Evolutionary conservation across 2,113 vertebrate species (phyloP), one percentile per base, ranked within the genome.

Genomic region (mouse (Mus musculus)): DNA sequence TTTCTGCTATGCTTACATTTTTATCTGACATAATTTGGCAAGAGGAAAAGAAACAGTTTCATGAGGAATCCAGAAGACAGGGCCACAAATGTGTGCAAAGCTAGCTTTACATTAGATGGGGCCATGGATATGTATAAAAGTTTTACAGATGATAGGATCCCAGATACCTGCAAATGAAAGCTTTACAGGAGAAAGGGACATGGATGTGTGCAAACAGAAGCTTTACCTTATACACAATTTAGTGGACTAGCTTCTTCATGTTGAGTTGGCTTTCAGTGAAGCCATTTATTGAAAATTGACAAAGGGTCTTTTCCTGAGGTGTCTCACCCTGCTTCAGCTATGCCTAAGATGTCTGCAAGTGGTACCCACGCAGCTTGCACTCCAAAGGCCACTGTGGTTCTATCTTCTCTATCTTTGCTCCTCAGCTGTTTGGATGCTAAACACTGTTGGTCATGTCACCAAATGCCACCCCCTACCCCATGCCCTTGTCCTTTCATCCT

Each of bases 111-210:
- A 63, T 22, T 26, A 73, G 36, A 28, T 3, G 26, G 8, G 42
- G n/a, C 20, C 16, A 12, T 12, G 4, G 36, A 2, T 36, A 7
- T 10, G 39, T n/a, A 22, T 26, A 24, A 59, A 65, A 26, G 63
- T 10, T 65, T 65, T 28, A 65, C 63, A 63, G 61, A 39, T 65
- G 26, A 36, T 4, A 54, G 12, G 36, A 3, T 7, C 22, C 13
- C 2, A 1, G 20, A 0, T 22, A 16, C 5, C 33, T 19, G 36
- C n/a, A 63, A 54, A 42, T 2, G 0, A 39, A 39, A 61, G 80
- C 22, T 82, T 82, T 61, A 7, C 4, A 56, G 28, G 42, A 69
- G 49, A 36, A 5, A 42, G 12, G 33, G 5, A 5, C 16, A 17
- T 16, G 6, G 28, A 3, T 36, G 9, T 7, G 17, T 4, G 46